phyloP scores from a whole-genome alignment of 2,113 vertebrate genomes.

The Ariopsis seemanni region DNA sequence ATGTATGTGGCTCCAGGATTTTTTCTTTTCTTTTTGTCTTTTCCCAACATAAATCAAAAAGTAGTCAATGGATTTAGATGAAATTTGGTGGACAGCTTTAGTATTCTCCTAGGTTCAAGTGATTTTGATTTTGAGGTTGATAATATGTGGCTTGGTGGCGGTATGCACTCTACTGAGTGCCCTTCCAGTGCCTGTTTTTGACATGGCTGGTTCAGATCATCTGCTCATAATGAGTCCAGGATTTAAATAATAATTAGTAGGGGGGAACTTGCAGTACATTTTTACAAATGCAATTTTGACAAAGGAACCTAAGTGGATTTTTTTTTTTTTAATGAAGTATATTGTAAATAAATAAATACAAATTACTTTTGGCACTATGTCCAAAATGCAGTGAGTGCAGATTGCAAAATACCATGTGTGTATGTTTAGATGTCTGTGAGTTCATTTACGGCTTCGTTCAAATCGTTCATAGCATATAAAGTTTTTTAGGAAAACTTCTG shows the following conservation, averaged over 20 bases:
- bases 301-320: background rate
- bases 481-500: background rate
- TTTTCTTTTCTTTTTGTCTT: too few relatives aligned
- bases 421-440: background rate
- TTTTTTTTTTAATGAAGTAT: background rate
- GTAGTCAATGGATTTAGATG: too few relatives aligned
- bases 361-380: background rate
- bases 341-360: background rate
- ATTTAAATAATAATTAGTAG: background rate
- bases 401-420: background rate
- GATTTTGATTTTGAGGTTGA: too few relatives aligned
- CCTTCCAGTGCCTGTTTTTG: background rate
- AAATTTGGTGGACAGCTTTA: too few relatives aligned
- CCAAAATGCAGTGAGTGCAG: background rate
- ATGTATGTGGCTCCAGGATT: too few relatives aligned
- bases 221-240: background rate
- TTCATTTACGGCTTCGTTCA: too few relatives aligned
- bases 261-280: background rate
- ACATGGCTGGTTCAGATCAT: background rate
- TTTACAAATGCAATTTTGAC: background rate
- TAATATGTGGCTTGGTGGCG: too few relatives aligned
- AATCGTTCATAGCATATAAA: background rate
- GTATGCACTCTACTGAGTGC: too few relatives aligned
- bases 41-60: too few relatives aligned
- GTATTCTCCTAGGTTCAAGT: too few relatives aligned